These are phyloP conservation scores for Murina feae DNA, from an alignment of 2,113 vertebrate species.

Conservation along the genomic window DNA sequence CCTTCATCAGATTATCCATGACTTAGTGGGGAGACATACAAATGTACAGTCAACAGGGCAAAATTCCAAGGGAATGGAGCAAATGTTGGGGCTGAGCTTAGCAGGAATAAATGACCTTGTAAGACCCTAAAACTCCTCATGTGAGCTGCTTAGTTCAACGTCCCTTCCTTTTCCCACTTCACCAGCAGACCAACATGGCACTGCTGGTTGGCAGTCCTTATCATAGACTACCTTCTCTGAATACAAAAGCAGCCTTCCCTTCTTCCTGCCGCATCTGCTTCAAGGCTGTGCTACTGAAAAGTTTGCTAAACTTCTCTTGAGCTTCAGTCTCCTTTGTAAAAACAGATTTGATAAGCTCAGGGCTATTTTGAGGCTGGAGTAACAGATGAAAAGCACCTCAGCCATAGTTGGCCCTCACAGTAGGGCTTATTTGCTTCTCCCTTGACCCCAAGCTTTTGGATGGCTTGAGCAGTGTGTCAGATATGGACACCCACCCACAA, in stretches of 20 bases:
- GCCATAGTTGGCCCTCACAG: background rate
- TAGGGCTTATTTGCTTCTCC: background rate
- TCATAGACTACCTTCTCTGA: background rate
- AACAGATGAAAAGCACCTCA: background rate
- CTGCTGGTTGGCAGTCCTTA: background rate
- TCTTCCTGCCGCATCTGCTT: background rate
- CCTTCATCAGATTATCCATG: background rate
- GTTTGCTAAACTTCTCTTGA: slow-evolving; percentile 4
- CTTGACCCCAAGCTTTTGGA: background rate
- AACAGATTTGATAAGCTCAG: background rate
- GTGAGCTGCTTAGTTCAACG: background rate
- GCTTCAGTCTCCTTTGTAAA: background rate
- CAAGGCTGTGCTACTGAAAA: background rate
- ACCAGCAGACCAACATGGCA: background rate
- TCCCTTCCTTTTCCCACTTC: background rate
- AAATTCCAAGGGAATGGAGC: background rate
- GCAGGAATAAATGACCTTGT: background rate
- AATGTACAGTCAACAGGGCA: background rate
- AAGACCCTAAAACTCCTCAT: background rate
- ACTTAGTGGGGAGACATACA: background rate
- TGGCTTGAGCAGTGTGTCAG: background rate
- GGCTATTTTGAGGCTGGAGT: background rate
- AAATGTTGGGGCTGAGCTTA: background rate
- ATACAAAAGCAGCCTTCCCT: background rate
- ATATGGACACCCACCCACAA: background rate